These are phyloP conservation scores for Elaphurus davidianus DNA, from an alignment of 2,113 vertebrate species.

Conservation along the genomic window DNA sequence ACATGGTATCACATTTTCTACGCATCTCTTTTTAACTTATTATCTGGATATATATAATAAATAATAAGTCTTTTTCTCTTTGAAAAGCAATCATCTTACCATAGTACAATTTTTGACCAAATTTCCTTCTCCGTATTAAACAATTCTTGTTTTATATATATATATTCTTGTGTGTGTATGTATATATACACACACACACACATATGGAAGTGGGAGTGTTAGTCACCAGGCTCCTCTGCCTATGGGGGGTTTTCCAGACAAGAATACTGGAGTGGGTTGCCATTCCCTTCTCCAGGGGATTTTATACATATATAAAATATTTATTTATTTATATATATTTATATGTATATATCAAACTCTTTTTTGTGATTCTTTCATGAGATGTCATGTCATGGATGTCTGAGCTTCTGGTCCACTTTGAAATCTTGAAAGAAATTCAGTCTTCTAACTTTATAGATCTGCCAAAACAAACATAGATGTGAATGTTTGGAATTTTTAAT, in stretches of 20 bases:
- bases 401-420: not conserved
- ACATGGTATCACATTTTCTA: not conserved
- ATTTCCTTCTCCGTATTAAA: not conserved
- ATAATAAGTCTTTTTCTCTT: not conserved
- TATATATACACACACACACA: not conserved
- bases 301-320: not conserved
- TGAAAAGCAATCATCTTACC: not conserved
- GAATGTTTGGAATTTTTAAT: slow-evolving; percentile 2
- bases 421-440: not conserved
- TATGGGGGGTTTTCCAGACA: not conserved
- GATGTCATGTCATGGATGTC: not conserved
- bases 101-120: not conserved
- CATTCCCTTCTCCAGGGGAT: not conserved
- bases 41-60: not conserved
- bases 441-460: not conserved
- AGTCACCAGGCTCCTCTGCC: not conserved
- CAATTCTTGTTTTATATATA: not conserved
- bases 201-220: not conserved
- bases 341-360: not conserved
- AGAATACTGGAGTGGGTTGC: not conserved
- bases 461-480: not conserved
- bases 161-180: not conserved
- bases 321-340: not conserved
- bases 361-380: not conserved
- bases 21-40: not conserved